Conservation (phyloP, 2,113 vertebrate genomes). For the Prinia subflava region DNA sequence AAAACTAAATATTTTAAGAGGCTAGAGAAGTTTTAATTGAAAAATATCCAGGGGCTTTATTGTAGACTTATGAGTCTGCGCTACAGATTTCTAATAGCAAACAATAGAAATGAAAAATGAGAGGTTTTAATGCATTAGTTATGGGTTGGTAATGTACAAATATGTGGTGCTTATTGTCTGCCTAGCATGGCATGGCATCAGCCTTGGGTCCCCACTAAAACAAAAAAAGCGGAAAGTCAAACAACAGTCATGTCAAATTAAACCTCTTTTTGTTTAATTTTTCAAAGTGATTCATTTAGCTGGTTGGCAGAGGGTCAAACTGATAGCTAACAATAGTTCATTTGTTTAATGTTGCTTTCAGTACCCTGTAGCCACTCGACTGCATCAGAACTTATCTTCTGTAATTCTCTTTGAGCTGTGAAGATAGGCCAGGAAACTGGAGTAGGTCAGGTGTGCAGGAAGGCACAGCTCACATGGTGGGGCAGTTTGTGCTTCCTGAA, state of each 20-base stretch:
- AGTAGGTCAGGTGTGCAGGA: constrained; percentile 27
- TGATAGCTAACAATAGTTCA: constrained; percentile 60
- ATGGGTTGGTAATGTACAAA: neutral
- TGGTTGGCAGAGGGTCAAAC: constrained; percentile 28
- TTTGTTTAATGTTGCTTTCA: constrained; percentile 45
- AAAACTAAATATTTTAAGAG: neutral
- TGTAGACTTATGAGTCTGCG: neutral
- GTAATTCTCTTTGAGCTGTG: constrained; percentile 44
- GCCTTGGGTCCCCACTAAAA: constrained; percentile 11
- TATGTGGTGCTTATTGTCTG: neutral
- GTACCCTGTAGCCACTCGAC: constrained; percentile 20
- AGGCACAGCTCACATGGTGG: neutral
- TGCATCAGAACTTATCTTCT: constrained; percentile 53
- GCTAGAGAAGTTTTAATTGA: neutral
- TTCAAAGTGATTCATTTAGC: constrained; percentile 56
- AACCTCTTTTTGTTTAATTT: constrained; percentile 54
- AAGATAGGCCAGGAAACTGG: constrained; percentile 38
- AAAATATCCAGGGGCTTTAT: neutral
- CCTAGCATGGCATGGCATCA: neutral
- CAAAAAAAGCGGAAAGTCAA: constrained; percentile 54
- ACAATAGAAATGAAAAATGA: constrained; percentile 35
- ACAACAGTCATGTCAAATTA: constrained; percentile 55
- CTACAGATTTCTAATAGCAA: neutral
- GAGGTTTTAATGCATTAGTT: constrained; percentile 9
- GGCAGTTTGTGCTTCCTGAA: neutral